phyloP scores from a whole-genome alignment of 2,113 vertebrate species.

The Chlamydotis undulata region DNA sequence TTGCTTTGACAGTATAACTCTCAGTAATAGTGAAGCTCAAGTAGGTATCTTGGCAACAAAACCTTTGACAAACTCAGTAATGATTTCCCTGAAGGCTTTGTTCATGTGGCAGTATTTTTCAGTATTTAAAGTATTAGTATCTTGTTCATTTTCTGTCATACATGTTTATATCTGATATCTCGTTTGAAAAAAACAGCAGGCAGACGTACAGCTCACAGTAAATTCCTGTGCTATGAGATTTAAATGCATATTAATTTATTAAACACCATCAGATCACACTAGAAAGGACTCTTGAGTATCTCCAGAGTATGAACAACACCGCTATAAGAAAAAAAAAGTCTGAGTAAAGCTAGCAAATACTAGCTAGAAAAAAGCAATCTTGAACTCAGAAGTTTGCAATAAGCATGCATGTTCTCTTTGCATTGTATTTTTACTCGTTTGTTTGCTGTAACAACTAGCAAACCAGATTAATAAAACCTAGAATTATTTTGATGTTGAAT shows the following conservation, averaged over 20 bases:
- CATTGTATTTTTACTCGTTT: not conserved
- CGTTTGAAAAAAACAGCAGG: not conserved
- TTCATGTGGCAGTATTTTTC: not conserved
- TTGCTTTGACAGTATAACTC: conserved; percentile 45
- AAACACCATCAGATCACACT: not conserved
- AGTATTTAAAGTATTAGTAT: not conserved
- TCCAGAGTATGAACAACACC: not conserved
- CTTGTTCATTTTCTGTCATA: not conserved
- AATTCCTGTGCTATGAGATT: not conserved
- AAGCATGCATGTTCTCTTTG: not conserved
- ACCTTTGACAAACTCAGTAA: not conserved
- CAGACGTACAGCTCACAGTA: not conserved
- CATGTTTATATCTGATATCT: not conserved
- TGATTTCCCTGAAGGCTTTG: not conserved
- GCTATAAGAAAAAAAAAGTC: not conserved
- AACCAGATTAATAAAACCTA: not conserved
- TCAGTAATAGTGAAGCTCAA: not conserved
- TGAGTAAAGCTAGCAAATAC: not conserved
- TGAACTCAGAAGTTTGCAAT: not conserved
- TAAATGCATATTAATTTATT: not conserved
- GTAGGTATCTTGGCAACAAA: conserved; percentile 46
- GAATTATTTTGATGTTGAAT: not conserved
- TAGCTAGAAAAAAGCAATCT: not conserved
- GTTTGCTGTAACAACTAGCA: not conserved
- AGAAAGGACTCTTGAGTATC: not conserved